Conservation (phyloP, 2,797 vertebrate genomes). For the Tangara arthus region DNA sequence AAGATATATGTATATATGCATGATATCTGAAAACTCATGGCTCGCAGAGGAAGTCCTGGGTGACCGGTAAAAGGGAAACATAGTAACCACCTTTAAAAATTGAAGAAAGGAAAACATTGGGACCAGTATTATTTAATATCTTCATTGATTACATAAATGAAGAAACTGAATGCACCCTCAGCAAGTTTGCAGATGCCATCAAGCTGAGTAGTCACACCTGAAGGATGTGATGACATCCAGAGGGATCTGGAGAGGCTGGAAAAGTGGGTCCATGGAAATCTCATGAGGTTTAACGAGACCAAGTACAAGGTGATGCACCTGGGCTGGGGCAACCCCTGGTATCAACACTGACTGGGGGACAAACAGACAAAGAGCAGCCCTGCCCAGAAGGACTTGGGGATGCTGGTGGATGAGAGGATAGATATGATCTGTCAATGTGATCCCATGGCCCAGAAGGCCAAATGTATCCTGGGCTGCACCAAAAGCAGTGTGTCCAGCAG, state of each 20-base stretch:
- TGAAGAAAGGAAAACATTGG: not conserved
- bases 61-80: not conserved
- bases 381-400: not conserved
- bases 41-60: not conserved
- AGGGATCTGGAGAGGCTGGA: rapidly evolving
- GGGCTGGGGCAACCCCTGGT: rapidly evolving
- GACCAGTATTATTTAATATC: not conserved
- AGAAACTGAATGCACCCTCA: rapidly evolving
- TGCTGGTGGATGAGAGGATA: not conserved
- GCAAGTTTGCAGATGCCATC: not conserved
- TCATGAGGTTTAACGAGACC: not conserved
- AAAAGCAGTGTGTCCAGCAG: not conserved
- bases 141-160: not conserved
- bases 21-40: not conserved
- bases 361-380: rapidly evolving
- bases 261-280: not conserved
- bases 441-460: not conserved
- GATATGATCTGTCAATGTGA: rapidly evolving
- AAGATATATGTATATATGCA: not conserved
- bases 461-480: not conserved
- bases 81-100: not conserved
- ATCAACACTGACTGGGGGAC: not conserved
- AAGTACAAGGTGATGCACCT: not conserved
- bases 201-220: not conserved
- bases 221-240: not conserved